phyloP scores from a whole-genome alignment of 53 echinoderm and acorn worm genomes.

The Holothuria leucospilota region DNA sequence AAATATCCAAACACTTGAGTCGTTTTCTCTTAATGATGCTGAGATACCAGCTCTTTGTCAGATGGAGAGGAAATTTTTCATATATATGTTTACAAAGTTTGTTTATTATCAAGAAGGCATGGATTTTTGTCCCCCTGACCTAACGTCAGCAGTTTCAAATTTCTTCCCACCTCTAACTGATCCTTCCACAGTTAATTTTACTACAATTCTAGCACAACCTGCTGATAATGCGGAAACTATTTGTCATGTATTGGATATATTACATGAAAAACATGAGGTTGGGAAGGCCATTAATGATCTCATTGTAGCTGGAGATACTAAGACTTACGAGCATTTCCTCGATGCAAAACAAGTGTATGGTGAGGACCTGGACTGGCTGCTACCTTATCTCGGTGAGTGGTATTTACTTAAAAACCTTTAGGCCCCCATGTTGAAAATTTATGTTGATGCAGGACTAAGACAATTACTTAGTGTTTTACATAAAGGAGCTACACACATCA shows the following conservation, averaged over 20 bases:
- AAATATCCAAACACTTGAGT: not conserved
- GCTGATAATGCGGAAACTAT: conserved; percentile 36
- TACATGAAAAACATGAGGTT: conserved; percentile 23
- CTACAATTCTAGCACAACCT: conserved; percentile 13
- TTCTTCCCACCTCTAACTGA: not conserved
- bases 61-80: not conserved
- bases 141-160: conserved; percentile 1
- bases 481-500: conserved; percentile 27
- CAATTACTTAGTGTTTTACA: conserved; percentile 5
- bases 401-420: conserved; percentile 44
- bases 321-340: conserved; percentile 22
- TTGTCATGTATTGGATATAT: not conserved
- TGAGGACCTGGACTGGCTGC: conserved; percentile 33
- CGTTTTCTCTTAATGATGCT: not conserved
- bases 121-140: not conserved
- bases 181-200: not conserved
- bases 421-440: conserved; percentile 18
- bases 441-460: conserved; percentile 38
- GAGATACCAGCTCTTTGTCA: not conserved
- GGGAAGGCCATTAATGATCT: not conserved
- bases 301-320: conserved; percentile 42
- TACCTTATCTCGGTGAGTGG: conserved; percentile 50
- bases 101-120: not conserved
- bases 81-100: conserved; percentile 31
- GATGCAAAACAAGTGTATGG: conserved; percentile 23